Evolutionary conservation across 2,113 vertebrate genomes (phyloP).

Genomic region (Strigops habroptila): DNA sequence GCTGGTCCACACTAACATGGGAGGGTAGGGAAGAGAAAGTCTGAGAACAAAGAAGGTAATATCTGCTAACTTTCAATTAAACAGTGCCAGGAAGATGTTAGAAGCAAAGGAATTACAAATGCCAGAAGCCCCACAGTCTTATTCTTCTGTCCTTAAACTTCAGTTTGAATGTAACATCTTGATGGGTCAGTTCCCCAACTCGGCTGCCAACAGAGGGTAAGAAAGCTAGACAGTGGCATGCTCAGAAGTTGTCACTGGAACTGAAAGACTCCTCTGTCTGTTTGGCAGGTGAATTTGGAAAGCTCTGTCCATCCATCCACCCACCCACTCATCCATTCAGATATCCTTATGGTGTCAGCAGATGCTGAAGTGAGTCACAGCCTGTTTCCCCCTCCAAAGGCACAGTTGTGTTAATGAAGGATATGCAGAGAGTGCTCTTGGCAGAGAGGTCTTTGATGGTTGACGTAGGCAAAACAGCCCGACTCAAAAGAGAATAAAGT

Average conservation of each 20-base stretch:
- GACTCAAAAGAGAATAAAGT: background rate
- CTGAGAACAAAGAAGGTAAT: background rate
- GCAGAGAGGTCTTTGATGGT: background rate
- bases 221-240: background rate
- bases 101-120: background rate
- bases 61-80: background rate
- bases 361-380: conserved; percentile 19
- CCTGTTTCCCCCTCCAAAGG: background rate
- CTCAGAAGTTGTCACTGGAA: background rate
- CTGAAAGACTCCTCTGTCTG: background rate
- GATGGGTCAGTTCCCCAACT: background rate
- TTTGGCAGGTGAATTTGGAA: background rate
- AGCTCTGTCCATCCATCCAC: background rate
- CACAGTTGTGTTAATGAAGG: background rate
- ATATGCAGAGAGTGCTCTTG: background rate
- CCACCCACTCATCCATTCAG: background rate
- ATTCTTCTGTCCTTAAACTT: background rate
- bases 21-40: background rate
- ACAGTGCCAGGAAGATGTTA: background rate
- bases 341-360: background rate
- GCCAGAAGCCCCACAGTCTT: background rate
- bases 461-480: background rate
- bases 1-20: rapidly evolving
- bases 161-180: background rate
- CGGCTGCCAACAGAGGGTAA: background rate